These are phyloP conservation scores for Tretioscincus oriximinensis DNA, from an alignment of 2,113 vertebrate species.

Conservation along the genomic window DNA sequence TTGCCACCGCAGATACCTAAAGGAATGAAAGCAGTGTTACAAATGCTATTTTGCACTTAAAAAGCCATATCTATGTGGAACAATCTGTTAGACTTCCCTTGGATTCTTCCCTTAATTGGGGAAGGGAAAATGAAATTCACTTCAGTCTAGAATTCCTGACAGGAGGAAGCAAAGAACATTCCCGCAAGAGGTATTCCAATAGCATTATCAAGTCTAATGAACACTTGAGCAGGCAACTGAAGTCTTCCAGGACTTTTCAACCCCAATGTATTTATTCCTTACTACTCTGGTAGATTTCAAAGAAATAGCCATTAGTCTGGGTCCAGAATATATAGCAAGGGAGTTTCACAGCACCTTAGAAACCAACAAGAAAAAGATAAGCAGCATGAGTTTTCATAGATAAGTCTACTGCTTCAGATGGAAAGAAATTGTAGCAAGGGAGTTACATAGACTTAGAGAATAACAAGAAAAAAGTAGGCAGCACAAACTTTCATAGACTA, in stretches of 20 bases:
- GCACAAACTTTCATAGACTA: too few relatives aligned
- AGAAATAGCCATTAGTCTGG: too few relatives aligned
- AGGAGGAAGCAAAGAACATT: neutral
- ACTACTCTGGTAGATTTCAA: too few relatives aligned
- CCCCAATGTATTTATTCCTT: neutral
- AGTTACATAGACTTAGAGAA: too few relatives aligned
- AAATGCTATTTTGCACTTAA: neutral
- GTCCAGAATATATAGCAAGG: too few relatives aligned
- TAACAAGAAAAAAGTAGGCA: too few relatives aligned
- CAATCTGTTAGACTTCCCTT: fast-evolving
- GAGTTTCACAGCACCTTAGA: too few relatives aligned
- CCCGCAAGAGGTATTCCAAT: neutral
- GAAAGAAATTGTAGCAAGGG: too few relatives aligned
- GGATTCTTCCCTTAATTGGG: neutral
- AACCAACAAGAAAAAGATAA: too few relatives aligned
- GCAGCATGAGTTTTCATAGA: too few relatives aligned
- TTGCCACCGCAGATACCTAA: slow-evolving; percentile 49
- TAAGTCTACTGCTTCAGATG: too few relatives aligned
- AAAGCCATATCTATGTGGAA: slow-evolving; percentile 6
- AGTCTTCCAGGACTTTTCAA: neutral
- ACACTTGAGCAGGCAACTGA: neutral
- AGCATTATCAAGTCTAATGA: neutral
- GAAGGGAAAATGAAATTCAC: neutral
- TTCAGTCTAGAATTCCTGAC: neutral
- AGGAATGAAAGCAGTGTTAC: neutral